These are phyloP conservation scores for Lasioglossum leucozonium DNA, from an alignment of 2,888 invertebrate species.

Conservation along the genomic window DNA sequence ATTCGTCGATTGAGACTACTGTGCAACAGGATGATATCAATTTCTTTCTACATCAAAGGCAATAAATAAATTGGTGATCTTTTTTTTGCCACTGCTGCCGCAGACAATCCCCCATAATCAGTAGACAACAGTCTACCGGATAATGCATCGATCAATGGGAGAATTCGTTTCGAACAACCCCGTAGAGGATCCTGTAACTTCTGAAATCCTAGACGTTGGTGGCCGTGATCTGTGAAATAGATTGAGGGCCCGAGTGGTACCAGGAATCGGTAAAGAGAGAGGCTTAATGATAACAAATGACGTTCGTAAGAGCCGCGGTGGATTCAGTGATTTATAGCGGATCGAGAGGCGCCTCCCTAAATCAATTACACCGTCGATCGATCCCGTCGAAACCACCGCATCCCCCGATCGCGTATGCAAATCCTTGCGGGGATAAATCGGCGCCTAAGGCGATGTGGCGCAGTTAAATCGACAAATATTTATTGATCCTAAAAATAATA, in stretches of 20 bases:
- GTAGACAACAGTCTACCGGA: neutral
- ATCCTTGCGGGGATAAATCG: slow-evolving; percentile 58
- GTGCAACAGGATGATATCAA: too few species aligned
- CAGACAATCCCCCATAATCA: neutral
- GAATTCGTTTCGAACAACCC: neutral
- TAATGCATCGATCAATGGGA: neutral
- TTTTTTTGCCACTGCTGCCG: neutral
- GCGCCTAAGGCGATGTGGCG: slow-evolving; percentile 41
- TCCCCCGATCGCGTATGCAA: slow-evolving; percentile 40
- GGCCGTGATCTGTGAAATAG: neutral
- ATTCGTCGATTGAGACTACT: too few species aligned
- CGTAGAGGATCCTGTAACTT: neutral
- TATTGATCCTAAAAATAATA: slow-evolving; percentile 58
- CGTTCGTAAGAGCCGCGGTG: slow-evolving; percentile 38
- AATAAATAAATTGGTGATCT: neutral
- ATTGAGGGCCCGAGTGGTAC: neutral
- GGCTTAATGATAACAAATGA: slow-evolving; percentile 65
- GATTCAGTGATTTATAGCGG: slow-evolving; percentile 57
- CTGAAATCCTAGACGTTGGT: neutral
- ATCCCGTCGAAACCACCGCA: slow-evolving; percentile 38
- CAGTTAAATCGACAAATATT: slow-evolving; percentile 62
- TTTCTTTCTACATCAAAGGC: neutral
- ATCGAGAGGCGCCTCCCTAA: slow-evolving; percentile 51
- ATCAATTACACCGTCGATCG: slow-evolving; percentile 64
- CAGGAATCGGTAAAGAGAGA: slow-evolving; percentile 29